Evolutionary conservation across 2,113 vertebrate species (phyloP).

Genomic region (Oncorhynchus masou): DNA sequence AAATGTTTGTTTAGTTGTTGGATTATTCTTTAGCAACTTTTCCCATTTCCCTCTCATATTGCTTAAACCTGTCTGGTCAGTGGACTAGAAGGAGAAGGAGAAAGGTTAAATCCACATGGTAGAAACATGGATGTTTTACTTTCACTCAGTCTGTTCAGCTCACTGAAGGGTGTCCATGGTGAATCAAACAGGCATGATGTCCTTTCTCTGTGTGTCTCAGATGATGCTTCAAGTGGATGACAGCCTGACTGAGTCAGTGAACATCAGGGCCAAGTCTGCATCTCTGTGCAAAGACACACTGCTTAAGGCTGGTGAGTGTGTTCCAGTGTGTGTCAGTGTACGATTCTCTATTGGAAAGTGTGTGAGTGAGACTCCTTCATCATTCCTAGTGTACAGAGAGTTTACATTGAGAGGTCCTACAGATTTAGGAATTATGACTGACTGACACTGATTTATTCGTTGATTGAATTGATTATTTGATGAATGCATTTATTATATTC

Average conservation of each 20-base stretch:
- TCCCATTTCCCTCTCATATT: neutral
- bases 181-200: neutral
- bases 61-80: too few species aligned
- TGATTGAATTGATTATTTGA: too few species aligned
- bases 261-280: constrained; percentile 89
- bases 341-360: neutral
- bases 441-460: too few species aligned
- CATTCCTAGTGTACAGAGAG: too few species aligned
- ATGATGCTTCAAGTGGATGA: constrained; percentile 95
- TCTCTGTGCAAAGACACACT: constrained; percentile 91
- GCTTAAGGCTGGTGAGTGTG: constrained; percentile 86
- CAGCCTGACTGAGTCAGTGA: constrained; percentile 91
- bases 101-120: too few species aligned
- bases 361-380: neutral
- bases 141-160: neutral
- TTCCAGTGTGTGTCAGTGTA: neutral
- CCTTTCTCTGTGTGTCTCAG: constrained; percentile 60
- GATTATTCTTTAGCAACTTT: neutral
- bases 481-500: too few species aligned
- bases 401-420: too few species aligned
- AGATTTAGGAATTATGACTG: too few species aligned
- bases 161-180: neutral
- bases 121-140: too few species aligned
- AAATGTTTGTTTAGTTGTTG: neutral
- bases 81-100: too few species aligned